Percentiles rank a stretch among this genome's conserved stretches.
phyloP scores from a whole-genome alignment of 2,888 invertebrate genomes.

The Yponomeuta malinellus region DNA sequence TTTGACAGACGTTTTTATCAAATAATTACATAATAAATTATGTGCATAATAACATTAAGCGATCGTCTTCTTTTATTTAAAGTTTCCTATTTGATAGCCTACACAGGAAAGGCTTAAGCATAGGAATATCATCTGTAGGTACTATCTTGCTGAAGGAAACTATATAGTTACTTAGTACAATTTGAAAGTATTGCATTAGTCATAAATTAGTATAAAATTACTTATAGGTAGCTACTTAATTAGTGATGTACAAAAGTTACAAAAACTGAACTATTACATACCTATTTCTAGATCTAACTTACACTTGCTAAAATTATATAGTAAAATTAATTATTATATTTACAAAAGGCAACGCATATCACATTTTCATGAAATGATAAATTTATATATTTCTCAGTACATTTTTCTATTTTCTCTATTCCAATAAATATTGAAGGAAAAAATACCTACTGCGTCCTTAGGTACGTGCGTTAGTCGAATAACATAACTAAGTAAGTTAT shows the following conservation, averaged over 20 bases:
- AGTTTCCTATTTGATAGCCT: neutral
- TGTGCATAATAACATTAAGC: conserved; percentile 45
- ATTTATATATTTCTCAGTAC: conserved; percentile 5
- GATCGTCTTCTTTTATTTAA: neutral
- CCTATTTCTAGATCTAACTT: neutral
- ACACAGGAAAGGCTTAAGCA: neutral
- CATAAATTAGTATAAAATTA: neutral
- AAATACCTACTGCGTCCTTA: too few species aligned
- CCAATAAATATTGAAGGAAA: neutral
- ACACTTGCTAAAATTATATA: neutral
- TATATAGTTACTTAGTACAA: neutral
- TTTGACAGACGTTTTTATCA: conserved; percentile 55
- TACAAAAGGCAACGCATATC: conserved; percentile 18
- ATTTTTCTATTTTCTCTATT: neutral
- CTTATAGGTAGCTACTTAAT: neutral
- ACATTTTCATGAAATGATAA: conserved; percentile 15
- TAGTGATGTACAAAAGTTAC: neutral
- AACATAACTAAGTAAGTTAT: too few species aligned
- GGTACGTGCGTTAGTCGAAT: too few species aligned
- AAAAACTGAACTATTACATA: neutral
- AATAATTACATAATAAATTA: conserved; percentile 61
- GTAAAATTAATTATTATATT: conserved; percentile 11
- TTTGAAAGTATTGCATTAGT: neutral
- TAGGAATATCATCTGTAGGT: too few species aligned
- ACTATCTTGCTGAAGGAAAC: neutral